Percentiles rank a stretch among this genome's conserved stretches.
phyloP scores from a whole-genome alignment of 2,888 invertebrate genomes.

The Hemistola chrysoprasaria region DNA sequence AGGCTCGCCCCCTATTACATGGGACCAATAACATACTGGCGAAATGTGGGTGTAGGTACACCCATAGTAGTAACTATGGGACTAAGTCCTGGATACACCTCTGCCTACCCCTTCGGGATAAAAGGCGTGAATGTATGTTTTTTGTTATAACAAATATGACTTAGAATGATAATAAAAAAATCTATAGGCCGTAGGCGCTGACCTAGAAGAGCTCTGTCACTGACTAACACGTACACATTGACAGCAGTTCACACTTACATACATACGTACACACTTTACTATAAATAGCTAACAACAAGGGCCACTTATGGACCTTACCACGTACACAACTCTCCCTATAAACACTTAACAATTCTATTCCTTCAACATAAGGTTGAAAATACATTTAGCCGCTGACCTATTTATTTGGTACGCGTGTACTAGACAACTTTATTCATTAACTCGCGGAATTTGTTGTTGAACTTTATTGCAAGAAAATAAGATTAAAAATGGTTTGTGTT shows the following conservation, averaged over 20 bases:
- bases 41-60: too few species aligned
- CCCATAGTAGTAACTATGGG: too few species aligned
- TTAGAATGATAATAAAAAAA: too few species aligned
- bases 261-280: conserved; percentile 33
- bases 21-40: too few species aligned
- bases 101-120: too few species aligned
- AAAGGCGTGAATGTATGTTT: too few species aligned
- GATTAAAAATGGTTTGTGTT: conserved; percentile 3
- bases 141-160: too few species aligned
- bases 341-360: conserved; percentile 3
- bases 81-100: too few species aligned
- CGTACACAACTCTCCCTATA: conserved; percentile 12
- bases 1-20: too few species aligned
- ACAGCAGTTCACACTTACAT: conserved; percentile 17
- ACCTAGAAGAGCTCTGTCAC: background rate
- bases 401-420: conserved; percentile 19
- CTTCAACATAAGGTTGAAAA: conserved; percentile 13
- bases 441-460: background rate
- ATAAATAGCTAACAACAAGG: conserved; percentile 52
- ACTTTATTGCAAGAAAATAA: background rate
- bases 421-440: conserved; percentile 14
- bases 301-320: conserved; percentile 45
- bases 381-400: background rate
- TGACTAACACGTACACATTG: conserved; percentile 8
- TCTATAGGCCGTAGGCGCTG: too few species aligned